These are phyloP conservation scores for Vombatus ursinus DNA, from an alignment of 2,113 vertebrate species.

Conservation along the genomic window DNA sequence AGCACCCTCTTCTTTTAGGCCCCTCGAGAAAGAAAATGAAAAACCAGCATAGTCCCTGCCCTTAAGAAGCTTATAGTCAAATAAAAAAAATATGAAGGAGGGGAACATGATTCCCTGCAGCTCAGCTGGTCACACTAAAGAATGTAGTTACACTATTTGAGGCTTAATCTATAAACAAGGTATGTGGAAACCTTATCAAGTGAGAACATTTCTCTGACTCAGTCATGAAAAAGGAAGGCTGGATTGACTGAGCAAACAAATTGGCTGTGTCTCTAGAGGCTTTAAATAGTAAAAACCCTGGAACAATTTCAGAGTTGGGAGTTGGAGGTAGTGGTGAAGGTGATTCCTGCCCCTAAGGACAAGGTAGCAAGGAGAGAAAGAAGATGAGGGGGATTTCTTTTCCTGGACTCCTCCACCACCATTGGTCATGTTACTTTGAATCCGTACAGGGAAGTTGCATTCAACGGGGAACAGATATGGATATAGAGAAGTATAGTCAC, in stretches of 20 bases:
- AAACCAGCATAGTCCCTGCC: not conserved
- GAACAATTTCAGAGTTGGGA: not conserved
- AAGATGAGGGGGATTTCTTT: not conserved
- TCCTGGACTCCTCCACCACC: not conserved
- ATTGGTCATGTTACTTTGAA: not conserved
- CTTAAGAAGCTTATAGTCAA: conserved; percentile 21
- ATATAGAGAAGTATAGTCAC: not conserved
- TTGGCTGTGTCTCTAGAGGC: not conserved
- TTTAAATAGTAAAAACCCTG: not conserved
- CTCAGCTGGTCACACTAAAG: not conserved
- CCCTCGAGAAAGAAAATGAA: conserved; percentile 6
- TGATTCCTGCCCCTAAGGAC: not conserved
- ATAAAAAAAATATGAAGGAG: not conserved
- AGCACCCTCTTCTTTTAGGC: not conserved
- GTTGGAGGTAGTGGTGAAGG: not conserved
- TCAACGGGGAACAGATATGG: not conserved
- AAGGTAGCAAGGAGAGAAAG: not conserved
- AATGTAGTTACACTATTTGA: not conserved
- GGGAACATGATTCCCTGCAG: not conserved
- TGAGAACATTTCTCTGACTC: not conserved
- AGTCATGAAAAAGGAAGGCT: not conserved
- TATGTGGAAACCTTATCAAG: not conserved
- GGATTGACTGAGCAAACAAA: not conserved
- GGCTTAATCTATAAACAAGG: not conserved
- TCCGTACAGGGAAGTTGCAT: not conserved